A percentile compares a stretch with the other conserved stretches of the same genome.
These are phyloP conservation scores for Leptinotarsa peninsularis DNA, from an alignment of 2,888 invertebrate species.

Conservation along the genomic window DNA sequence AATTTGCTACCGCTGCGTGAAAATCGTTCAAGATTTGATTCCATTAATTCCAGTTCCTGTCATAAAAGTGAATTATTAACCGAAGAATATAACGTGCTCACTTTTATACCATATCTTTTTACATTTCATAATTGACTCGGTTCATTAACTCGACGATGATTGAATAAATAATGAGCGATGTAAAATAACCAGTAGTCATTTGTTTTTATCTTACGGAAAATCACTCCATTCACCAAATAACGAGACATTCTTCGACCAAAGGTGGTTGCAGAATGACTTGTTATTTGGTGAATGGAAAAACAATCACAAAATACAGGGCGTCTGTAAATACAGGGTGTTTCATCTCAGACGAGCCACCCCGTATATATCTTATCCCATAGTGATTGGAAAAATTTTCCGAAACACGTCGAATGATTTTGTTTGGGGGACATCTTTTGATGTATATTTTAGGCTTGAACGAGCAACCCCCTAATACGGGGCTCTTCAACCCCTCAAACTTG, in stretches of 20 bases:
- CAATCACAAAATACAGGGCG: no score
- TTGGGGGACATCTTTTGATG: no score
- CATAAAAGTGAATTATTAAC: conserved; percentile 41
- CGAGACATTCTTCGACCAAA: no score
- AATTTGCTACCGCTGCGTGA: conserved; percentile 31
- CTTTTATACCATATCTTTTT: conserved; percentile 31
- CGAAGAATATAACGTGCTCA: conserved; percentile 29
- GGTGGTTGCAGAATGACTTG: background rate
- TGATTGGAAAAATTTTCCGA: no score
- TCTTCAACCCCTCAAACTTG: no score
- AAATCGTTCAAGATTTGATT: conserved; percentile 41
- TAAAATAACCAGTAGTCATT: background rate
- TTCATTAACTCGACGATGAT: conserved; percentile 37
- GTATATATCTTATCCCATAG: no score
- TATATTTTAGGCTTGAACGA: no score
- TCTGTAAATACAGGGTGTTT: no score
- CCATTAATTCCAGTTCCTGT: conserved; percentile 40
- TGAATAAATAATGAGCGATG: conserved; percentile 33
- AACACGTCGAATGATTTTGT: no score
- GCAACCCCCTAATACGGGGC: no score
- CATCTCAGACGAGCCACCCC: no score
- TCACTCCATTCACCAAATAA: background rate
- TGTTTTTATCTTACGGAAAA: background rate
- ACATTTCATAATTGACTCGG: conserved; percentile 36
- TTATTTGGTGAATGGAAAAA: background rate